Evolutionary conservation across 2,113 vertebrate species (phyloP), one percentile per base, ranked within the genome.

Genomic region (Lonchura striata): DNA sequence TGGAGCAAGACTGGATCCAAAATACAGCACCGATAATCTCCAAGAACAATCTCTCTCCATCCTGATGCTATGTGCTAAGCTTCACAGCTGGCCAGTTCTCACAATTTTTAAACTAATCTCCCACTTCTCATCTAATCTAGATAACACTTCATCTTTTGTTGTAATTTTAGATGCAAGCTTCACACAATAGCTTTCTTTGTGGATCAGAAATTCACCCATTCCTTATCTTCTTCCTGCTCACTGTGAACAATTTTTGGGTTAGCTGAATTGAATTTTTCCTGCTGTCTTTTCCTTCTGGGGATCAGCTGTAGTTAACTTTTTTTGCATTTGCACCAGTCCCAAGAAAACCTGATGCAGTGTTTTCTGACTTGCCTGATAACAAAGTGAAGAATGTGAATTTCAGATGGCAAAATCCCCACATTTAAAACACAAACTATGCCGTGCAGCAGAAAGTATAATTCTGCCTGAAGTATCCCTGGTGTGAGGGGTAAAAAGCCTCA

Each of bases 1-100:
- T 19, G 23, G 28, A 53, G 22, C n/a, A 75, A 79, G 15, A 70
- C 3, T 0, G 0, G 12, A 54, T 44, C 18, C 60, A 88, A 79
- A 33, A 28, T 15, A 60, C 16, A 42, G 22, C 17, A 47, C 18
- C 30, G 8, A 39, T 7, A 56, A 44, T 59, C 31, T 77, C 49
- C 16, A 57, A 27, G 18, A 72, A 46, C 2, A 6, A 46, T 22
- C 15, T 77, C 39, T 49, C 17, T 69, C 15, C 27, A 28, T 28
- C 37, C 54, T 39, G 20, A 13, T 13, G 17, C 59, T 50, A 12
- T 56, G 64, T 82, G 23, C 47, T 19, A 84, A 72, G 7, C 9
- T 31, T 87, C 35, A 66, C 5, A 46, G 11, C 20, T 79, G 33
- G 4, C 8, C 35, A 59, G 7, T 63, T 71, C 22, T 59, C 57